Percentiles rank a stretch among this genome's conserved stretches.
These are phyloP conservation scores for Oreochromis mossambicus DNA, from an alignment of 2,797 vertebrate genomes.

Conservation along the genomic window DNA sequence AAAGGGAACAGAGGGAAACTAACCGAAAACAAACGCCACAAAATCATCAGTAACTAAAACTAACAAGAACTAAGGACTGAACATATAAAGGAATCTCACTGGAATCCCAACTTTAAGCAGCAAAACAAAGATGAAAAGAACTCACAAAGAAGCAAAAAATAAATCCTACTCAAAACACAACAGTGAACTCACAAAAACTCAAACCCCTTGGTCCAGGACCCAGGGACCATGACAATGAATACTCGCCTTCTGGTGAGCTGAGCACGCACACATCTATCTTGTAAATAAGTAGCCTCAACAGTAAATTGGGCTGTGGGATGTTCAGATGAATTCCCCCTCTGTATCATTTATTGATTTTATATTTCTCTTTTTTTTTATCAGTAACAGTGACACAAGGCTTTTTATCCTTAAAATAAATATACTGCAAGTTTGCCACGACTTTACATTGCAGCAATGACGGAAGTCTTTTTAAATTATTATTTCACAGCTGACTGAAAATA, in stretches of 20 bases:
- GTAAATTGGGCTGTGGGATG: not conserved
- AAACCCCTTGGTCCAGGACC: not conserved
- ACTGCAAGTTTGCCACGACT: not conserved
- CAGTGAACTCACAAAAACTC: not conserved
- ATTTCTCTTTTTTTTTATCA: not conserved
- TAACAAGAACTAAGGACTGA: not conserved
- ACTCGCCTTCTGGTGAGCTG: not conserved
- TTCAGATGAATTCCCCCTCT: not conserved
- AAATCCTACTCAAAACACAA: not conserved
- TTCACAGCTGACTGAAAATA: conserved; percentile 23
- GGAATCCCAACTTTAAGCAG: not conserved
- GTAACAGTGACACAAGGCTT: not conserved
- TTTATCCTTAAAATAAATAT: not conserved
- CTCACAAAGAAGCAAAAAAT: not conserved
- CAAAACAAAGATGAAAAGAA: not conserved
- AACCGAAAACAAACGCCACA: not conserved
- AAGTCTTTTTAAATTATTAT: conserved; percentile 13
- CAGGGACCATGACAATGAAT: not conserved
- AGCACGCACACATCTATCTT: not conserved
- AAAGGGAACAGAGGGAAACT: not conserved
- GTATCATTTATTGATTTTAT: not conserved
- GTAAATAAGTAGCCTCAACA: not conserved
- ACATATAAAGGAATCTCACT: not conserved
- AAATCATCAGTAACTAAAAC: not conserved
- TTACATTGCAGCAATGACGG: not conserved